Evolutionary conservation across 2,888 invertebrate genomes (phyloP), one percentile per base, ranked within the genome.

Genomic region (Meteorus colon): DNA sequence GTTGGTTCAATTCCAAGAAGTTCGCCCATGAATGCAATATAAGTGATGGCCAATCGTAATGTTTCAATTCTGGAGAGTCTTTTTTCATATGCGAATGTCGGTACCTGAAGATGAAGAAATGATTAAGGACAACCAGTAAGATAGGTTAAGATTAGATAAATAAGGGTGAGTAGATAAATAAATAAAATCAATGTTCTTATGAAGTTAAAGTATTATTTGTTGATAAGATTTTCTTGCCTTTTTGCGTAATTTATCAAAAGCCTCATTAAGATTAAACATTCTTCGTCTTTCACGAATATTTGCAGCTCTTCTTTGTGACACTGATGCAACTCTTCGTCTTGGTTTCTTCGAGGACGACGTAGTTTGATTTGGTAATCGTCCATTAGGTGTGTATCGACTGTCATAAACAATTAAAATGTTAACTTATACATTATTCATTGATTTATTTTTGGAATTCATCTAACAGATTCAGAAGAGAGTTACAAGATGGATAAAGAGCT

Each of bases 61-160:
- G 98, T 98, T 90, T 98, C 98, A 86, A 98, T 98, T 80, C 98
- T 94, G 0, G 98, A 98, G 1, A 98, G 92, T 0, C 98, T 93
- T 89, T 98, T 98, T 90, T 98, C 98, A 89, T 98, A 98, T 0
- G 98, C 98, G 86, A 98, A 98, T 0, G 98, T 98, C 27, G 98
- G 98, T 4, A 97, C 94, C 94, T 94, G 79, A 19, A 86, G 83
- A 62, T 48, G 73, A 71, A 73, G 5, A 19, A 12, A 37, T 55
- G 68, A 72, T 34, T n/a, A 66, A 5, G 31, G 37, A 66, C 2
- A 31, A 4, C 27, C 12, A 55, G n/a, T 12, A 6, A 12, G 51
- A 31, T 31, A 68, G 4, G 24, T 24, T 48, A n/a, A 51, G n/a
- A 1, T 14, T n/a, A n/a, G n/a, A 29, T 48, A 68, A 48, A 2